These are phyloP conservation scores for Apis mellifera DNA, from an alignment of 1,140 invertebrate species.

Conservation along the genomic window DNA sequence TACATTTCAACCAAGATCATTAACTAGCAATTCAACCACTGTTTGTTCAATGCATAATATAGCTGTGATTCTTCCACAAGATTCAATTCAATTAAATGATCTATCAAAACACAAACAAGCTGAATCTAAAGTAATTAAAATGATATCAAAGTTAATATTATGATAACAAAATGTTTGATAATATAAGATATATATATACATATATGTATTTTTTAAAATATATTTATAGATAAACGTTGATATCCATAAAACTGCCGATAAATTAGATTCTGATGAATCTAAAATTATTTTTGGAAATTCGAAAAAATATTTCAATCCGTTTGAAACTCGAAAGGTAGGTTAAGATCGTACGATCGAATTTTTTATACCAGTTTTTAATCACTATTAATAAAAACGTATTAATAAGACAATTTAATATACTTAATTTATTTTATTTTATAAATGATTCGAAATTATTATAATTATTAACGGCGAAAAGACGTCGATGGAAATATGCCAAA, in stretches of 20 bases:
- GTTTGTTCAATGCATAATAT: slow-evolving; percentile 32
- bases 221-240: not conserved
- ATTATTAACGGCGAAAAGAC: slow-evolving; percentile 23
- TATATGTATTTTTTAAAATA: not conserved
- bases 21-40: not conserved
- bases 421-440: not conserved
- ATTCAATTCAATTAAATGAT: not conserved
- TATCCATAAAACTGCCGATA: not conserved
- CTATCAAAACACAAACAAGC: not conserved
- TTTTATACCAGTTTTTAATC: not conserved
- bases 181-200: not conserved
- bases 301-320: not conserved
- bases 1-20: not conserved
- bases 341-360: not conserved
- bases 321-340: not conserved
- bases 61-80: slow-evolving; percentile 25
- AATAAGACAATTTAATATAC: not conserved
- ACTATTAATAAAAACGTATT: too few relatives aligned
- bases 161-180: not conserved
- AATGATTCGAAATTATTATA: not conserved
- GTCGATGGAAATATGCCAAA: slow-evolving; percentile 53
- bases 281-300: not conserved
- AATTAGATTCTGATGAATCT: not conserved
- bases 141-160: not conserved
- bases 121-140: slow-evolving; percentile 1